Evolutionary conservation across 2,888 invertebrate species (phyloP), one percentile per base, ranked within the genome.

Genomic region (Plutella xylostella): DNA sequence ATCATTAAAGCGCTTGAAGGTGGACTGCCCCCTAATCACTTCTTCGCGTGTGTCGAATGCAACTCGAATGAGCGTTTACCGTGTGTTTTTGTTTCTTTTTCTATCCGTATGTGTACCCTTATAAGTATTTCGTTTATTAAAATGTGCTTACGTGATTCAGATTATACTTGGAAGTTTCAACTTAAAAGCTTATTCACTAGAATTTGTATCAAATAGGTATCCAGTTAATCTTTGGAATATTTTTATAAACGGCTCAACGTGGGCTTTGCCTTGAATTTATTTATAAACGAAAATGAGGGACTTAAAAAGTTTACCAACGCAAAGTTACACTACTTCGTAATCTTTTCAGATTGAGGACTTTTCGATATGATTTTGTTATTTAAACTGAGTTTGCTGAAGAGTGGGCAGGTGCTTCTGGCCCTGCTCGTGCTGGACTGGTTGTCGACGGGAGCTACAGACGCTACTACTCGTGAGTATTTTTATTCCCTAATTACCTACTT

Each of bases 41-140:
- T 63, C 63, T 65, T 79, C 67, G 78, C 77, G 77, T 79, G 78
- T 67, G 67, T 63, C 65, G 56, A 68, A 70, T 69, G 70, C 68
- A 73, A 67, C 71, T 63, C 63, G 51, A 56, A 59, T 52, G 56
- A 60, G 55, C 59, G 58, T 62, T 63, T 59, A 58, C 57, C 60
- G 63, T 68, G 68, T 65, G 63, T 66, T 72, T 68, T 63, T 57
- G 56, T 61, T 64, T 54, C 61, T 57, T 61, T 56, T 56, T 49
- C 25, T 21, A 45, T 17, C 20, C 20, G 11, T 33, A 20, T 40
- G 22, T 33, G 28, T 28, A 9, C 5, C 5, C 28, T 28, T 28
- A 28, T 28, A 12, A 28, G 44, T 40, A 17, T 33, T 44, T 30
- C 6, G 15, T 25, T 15, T 21, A 39, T 9, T n/a, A 15, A 20